phyloP scores from a whole-genome alignment of 2,888 invertebrate species.

The Andrena hattorfiana region DNA sequence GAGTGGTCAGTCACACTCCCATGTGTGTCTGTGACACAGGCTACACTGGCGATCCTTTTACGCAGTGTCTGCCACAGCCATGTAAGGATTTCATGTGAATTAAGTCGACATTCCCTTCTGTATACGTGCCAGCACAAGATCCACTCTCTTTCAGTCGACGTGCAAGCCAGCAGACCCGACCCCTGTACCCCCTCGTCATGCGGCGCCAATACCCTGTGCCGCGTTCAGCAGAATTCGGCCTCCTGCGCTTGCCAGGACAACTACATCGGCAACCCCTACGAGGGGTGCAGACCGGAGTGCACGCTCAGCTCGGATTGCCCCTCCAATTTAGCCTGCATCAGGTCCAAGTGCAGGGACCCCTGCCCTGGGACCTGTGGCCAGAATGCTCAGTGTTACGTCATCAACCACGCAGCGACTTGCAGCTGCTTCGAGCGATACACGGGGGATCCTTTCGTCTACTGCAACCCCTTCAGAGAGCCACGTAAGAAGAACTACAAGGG shows the following conservation, averaged over 20 bases:
- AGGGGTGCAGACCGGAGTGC: slow-evolving; percentile 92
- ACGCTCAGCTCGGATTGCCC: slow-evolving; percentile 92
- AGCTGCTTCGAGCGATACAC: slow-evolving; percentile 82
- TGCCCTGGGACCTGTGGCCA: slow-evolving; percentile 90
- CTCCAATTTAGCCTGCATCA: slow-evolving; percentile 90
- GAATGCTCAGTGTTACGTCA: slow-evolving; percentile 85
- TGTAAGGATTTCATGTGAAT: slow-evolving; percentile 80
- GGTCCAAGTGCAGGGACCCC: slow-evolving; percentile 92
- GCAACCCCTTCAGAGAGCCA: slow-evolving; percentile 87
- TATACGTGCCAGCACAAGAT: too few relatives aligned
- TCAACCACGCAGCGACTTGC: slow-evolving; percentile 85
- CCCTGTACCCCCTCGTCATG: slow-evolving; percentile 91
- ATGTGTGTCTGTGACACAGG: slow-evolving; percentile 86
- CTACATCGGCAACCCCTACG: slow-evolving; percentile 90
- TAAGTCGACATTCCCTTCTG: not conserved
- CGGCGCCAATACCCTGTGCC: slow-evolving; percentile 91
- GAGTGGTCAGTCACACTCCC: slow-evolving; percentile 89
- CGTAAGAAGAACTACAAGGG: slow-evolving; percentile 86
- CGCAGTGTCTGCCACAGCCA: slow-evolving; percentile 86
- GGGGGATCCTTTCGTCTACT: slow-evolving; percentile 88
- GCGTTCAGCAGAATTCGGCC: slow-evolving; percentile 90
- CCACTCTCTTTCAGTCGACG: slow-evolving; percentile 54
- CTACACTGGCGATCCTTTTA: slow-evolving; percentile 89
- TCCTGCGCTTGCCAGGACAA: slow-evolving; percentile 91
- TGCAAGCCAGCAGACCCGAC: slow-evolving; percentile 45